Evolutionary conservation across 2,113 vertebrate genomes (phyloP).

Genomic region (Bos indicus): DNA sequence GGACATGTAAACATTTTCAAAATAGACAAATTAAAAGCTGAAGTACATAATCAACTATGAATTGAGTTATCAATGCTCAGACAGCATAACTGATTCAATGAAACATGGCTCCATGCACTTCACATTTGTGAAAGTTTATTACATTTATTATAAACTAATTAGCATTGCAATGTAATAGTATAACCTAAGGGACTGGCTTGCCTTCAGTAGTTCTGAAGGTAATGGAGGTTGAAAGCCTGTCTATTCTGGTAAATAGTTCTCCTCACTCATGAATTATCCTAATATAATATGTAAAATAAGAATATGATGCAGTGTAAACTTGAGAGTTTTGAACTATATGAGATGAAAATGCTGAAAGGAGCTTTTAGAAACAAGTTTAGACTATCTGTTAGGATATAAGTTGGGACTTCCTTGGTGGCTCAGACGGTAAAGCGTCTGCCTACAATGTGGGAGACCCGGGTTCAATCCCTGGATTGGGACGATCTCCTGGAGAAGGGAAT

Average conservation of each 20-base stretch:
- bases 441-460: too few relatives aligned
- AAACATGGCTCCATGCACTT: conserved; percentile 30
- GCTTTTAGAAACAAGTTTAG: not conserved
- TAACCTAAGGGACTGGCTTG: conserved; percentile 1
- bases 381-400: not conserved
- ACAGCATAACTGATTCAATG: conserved; percentile 48
- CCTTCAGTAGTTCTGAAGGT: not conserved
- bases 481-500: too few relatives aligned
- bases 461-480: too few relatives aligned
- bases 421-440: too few relatives aligned
- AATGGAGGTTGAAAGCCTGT: conserved; percentile 40
- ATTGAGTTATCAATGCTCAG: conserved; percentile 34
- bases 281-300: not conserved
- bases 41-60: conserved; percentile 25
- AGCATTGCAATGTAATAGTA: not conserved
- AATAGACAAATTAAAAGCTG: conserved; percentile 47
- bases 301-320: not conserved
- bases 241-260: not conserved
- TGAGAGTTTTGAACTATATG: not conserved
- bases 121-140: conserved; percentile 53
- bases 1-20: conserved; percentile 20
- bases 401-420: too few relatives aligned
- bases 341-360: not conserved
- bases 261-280: not conserved
- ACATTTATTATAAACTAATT: conserved; percentile 49